phyloP scores from a whole-genome alignment of 2,888 invertebrate genomes.

The Synergus umbraculus region DNA sequence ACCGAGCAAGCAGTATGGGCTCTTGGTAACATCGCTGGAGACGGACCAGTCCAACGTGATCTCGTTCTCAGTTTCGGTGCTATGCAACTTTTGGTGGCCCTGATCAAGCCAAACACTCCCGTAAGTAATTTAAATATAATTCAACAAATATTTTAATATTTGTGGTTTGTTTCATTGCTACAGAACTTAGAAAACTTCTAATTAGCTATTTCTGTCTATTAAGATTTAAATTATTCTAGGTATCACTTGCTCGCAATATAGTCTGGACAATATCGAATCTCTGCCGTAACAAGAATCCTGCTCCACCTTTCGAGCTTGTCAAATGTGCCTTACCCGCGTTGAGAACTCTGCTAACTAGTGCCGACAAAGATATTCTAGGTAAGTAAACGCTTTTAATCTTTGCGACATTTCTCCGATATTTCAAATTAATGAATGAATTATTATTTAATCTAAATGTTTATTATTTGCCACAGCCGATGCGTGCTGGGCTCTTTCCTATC shows the following conservation, averaged over 20 bases:
- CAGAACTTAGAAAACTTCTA: no score
- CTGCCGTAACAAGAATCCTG: conserved; percentile 95
- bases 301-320: conserved; percentile 89
- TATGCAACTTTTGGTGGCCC: conserved; percentile 84
- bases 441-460: conserved; percentile 12
- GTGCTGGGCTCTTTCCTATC: conserved; percentile 96
- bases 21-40: conserved; percentile 97
- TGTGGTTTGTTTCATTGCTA: no score
- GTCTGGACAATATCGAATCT: conserved; percentile 97
- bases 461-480: conserved; percentile 83
- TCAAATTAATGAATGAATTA: background rate
- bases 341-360: conserved; percentile 84
- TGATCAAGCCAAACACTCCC: conserved; percentile 83
- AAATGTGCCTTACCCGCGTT: conserved; percentile 87
- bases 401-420: background rate
- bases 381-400: conserved; percentile 62
- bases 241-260: conserved; percentile 86
- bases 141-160: no score
- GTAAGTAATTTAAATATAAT: conserved; percentile 66
- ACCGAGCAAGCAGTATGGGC: conserved; percentile 99
- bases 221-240: conserved; percentile 60
- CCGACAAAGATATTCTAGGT: conserved; percentile 88
- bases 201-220: background rate
- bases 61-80: conserved; percentile 86
- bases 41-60: conserved; percentile 89